These are phyloP conservation scores for Xyrichtys novacula DNA, from an alignment of 2,797 vertebrate species.

Conservation along the genomic window DNA sequence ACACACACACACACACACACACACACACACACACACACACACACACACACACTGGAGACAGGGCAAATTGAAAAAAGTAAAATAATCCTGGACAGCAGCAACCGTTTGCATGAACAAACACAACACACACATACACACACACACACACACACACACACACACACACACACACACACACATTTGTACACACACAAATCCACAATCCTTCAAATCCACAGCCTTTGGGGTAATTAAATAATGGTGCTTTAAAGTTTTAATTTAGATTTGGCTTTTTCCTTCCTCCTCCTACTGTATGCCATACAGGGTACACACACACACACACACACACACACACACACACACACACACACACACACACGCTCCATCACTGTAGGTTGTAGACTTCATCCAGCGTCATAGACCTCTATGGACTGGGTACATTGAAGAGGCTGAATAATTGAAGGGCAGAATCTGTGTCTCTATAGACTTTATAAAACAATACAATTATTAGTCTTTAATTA, in stretches of 20 bases:
- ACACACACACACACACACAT: constrained; percentile 29
- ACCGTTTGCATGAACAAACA: constrained; percentile 54
- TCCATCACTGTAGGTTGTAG: constrained; percentile 45
- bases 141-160: constrained; percentile 38
- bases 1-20: constrained; percentile 35
- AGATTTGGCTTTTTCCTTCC: constrained; percentile 83
- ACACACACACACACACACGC: constrained; percentile 12
- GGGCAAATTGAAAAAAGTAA: constrained; percentile 97
- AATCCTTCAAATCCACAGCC: constrained; percentile 90
- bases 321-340: constrained; percentile 1
- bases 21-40: constrained; percentile 23
- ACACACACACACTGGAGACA: constrained; percentile 36
- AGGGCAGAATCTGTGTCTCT: constrained; percentile 80
- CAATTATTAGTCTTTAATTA: constrained; percentile 86
- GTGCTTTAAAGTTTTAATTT: constrained; percentile 99
- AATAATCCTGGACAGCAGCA: constrained; percentile 94
- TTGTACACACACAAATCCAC: constrained; percentile 47
- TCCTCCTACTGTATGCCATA: constrained; percentile 83
- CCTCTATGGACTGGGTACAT: constrained; percentile 57
- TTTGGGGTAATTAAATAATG: constrained; percentile 99
- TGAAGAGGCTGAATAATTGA: constrained; percentile 74
- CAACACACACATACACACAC: constrained; percentile 24
- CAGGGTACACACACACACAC: constrained; percentile 31
- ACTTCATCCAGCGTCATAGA: constrained; percentile 73
- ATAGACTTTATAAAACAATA: constrained; percentile 83